Evolutionary conservation across 1,140 invertebrate genomes (phyloP).

Genomic region (Harlomillsia oculata): DNA sequence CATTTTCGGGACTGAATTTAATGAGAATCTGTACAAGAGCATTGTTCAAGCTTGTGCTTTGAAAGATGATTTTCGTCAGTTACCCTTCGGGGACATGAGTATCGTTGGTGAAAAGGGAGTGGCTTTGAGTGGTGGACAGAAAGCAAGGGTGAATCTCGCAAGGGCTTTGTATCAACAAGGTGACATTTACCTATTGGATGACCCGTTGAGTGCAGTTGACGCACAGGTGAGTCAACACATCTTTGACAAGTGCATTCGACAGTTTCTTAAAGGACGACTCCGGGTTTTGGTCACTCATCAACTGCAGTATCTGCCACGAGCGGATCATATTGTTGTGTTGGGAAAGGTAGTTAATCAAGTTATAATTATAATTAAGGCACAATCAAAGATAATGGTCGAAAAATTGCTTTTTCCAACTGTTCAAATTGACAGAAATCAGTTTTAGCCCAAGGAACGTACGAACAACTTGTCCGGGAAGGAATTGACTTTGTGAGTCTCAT

Average conservation of each 20-base stretch:
- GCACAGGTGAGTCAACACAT: conserved; percentile 44
- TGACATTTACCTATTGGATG: conserved; percentile 47
- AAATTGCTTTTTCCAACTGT: not conserved
- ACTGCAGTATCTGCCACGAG: conserved; percentile 64
- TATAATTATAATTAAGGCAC: not conserved
- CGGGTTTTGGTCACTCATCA: conserved; percentile 77
- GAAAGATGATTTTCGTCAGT: conserved; percentile 58
- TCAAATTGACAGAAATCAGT: conserved; percentile 39
- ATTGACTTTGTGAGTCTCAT: conserved; percentile 57
- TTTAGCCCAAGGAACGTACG: conserved; percentile 48
- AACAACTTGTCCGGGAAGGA: conserved; percentile 48
- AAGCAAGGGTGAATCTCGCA: conserved; percentile 51
- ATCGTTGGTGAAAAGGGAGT: conserved; percentile 75
- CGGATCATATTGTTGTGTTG: conserved; percentile 64
- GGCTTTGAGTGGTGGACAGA: conserved; percentile 45
- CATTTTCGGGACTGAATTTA: conserved; percentile 49
- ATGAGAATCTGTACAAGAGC: conserved; percentile 41
- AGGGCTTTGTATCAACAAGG: conserved; percentile 48
- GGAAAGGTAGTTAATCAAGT: conserved; percentile 44
- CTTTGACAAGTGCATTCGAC: conserved; percentile 42
- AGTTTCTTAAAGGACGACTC: conserved; percentile 13
- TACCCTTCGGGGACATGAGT: conserved; percentile 71
- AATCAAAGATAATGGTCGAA: not conserved
- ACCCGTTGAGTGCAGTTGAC: conserved; percentile 49
- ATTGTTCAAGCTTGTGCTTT: conserved; percentile 43